Base-by-base conservation (phyloP, 2,888 invertebrate species). In the Clunio marinus region DNA sequence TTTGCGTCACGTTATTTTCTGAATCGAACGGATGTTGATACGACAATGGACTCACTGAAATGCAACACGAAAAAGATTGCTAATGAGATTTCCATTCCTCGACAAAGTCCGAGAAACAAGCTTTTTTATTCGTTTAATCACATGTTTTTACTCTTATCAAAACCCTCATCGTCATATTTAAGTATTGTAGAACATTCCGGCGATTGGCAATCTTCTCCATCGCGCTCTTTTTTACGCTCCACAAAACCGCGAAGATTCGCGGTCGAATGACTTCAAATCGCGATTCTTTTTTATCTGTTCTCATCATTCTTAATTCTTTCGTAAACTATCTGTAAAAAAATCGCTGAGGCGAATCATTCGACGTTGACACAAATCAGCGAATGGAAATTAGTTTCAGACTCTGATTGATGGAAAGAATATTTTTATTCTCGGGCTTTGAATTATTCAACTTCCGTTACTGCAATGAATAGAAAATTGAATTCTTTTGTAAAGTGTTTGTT, bases 141-240 rank as follows among this genome's bases (percentile, higher is more conserved):
- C n/a, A n/a, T n/a, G n/a, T n/a, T n/a, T n/a, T n/a, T n/a, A n/a
- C n/a, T n/a, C n/a, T n/a, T n/a, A n/a, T n/a, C n/a, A n/a, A n/a
- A n/a, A n/a, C n/a, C n/a, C n/a, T n/a, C n/a, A n/a, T n/a, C n/a
- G n/a, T n/a, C n/a, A n/a, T n/a, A n/a, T n/a, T n/a, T n/a, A n/a
- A n/a, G n/a, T n/a, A n/a, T n/a, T n/a, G n/a, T n/a, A n/a, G n/a
- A n/a, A n/a, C n/a, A n/a, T n/a, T n/a, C n/a, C 15, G 41, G 2
- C 15, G 41, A 41, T 41, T 41, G 41, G 41, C 41, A 41, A 41
- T 41, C 41, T 41, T 41, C 2, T 13, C n/a, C n/a, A n/a, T 57
- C 37, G 60, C 22, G 24, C 59, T 59, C 59, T 59, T 60, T 60
- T 60, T 41, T 41, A 37, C 60, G 60, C 60, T 60, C 32, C 37